A percentile compares a stretch with the other conserved stretches of the same genome.
Evolutionary conservation across 2,113 vertebrate genomes (phyloP).

Genomic region (Xiphophorus maculatus): DNA sequence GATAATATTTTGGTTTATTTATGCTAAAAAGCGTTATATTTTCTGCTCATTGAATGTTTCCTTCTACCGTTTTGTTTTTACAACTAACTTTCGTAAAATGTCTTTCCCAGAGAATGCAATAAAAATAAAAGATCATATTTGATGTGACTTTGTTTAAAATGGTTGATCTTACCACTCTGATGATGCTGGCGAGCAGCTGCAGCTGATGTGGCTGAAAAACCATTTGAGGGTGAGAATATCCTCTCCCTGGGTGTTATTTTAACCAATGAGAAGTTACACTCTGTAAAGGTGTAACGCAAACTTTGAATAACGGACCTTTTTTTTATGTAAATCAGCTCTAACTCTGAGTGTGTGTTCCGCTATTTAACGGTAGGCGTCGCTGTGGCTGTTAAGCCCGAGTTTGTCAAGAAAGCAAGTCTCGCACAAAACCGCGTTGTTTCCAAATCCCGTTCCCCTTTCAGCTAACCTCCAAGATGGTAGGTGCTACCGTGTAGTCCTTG

Average conservation of each 20-base stretch:
- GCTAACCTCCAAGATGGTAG: slow-evolving; percentile 80
- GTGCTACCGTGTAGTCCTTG: slow-evolving; percentile 39
- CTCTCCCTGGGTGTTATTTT: not conserved
- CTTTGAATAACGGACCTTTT: slow-evolving; percentile 44
- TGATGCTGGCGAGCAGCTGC: not conserved
- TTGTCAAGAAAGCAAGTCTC: slow-evolving; percentile 42
- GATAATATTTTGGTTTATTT: too few species aligned
- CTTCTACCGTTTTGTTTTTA: too few species aligned
- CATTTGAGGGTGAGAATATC: not conserved
- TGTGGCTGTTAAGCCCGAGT: slow-evolving; percentile 31
- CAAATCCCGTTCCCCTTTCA: slow-evolving; percentile 72
- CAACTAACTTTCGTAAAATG: too few species aligned
- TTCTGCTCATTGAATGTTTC: too few species aligned
- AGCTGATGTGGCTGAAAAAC: not conserved
- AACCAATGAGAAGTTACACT: slow-evolving; percentile 25
- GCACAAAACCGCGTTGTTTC: slow-evolving; percentile 75
- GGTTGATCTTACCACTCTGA: not conserved
- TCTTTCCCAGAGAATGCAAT: not conserved
- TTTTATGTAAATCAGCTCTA: slow-evolving; percentile 34
- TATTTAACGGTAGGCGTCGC: slow-evolving; percentile 54
- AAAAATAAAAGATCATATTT: not conserved
- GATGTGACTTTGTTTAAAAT: not conserved
- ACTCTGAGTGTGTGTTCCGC: not conserved
- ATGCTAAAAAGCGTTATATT: too few species aligned
- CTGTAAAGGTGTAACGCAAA: slow-evolving; percentile 9